Conservation (phyloP, 2,888 invertebrate genomes). For the Epistrophe grossulariae region DNA sequence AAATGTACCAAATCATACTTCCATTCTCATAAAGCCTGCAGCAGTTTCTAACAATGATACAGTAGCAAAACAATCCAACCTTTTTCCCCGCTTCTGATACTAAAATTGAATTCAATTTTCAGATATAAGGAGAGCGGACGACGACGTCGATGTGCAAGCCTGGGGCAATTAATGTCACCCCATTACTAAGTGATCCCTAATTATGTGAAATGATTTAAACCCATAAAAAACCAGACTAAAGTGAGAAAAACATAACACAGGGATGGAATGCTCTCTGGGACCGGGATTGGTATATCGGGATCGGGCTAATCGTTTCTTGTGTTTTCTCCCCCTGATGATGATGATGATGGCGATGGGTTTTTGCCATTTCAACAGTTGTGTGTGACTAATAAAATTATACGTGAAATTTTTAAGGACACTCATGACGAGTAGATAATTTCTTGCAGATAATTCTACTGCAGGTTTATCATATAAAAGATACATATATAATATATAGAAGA, state of each 20-base stretch:
- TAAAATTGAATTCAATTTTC: conserved; percentile 62
- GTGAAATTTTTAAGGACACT: conserved; percentile 68
- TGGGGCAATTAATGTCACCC: conserved; percentile 84
- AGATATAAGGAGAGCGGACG: conserved; percentile 23
- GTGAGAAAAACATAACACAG: conserved; percentile 55
- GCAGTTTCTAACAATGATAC: conserved; percentile 8
- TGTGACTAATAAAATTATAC: conserved; percentile 75
- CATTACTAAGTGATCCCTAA: conserved; percentile 84
- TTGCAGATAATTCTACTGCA: conserved; percentile 53
- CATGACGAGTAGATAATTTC: conserved; percentile 60
- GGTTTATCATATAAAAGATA: conserved; percentile 22
- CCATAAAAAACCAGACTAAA: conserved; percentile 75
- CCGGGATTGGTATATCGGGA: background rate
- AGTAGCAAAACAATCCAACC: conserved; percentile 41
- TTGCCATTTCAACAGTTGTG: conserved; percentile 69
- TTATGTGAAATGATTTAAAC: conserved; percentile 84
- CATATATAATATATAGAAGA: background rate
- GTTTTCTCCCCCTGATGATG: conserved; percentile 25
- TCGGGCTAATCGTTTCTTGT: conserved; percentile 53
- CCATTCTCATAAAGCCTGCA: background rate
- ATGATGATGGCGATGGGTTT: conserved; percentile 14
- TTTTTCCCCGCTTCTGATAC: background rate
- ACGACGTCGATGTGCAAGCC: conserved; percentile 60
- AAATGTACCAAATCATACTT: background rate
- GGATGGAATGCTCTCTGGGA: conserved; percentile 11